phyloP scores from a whole-genome alignment of 2,113 vertebrate species.

The Nibea albiflora region DNA sequence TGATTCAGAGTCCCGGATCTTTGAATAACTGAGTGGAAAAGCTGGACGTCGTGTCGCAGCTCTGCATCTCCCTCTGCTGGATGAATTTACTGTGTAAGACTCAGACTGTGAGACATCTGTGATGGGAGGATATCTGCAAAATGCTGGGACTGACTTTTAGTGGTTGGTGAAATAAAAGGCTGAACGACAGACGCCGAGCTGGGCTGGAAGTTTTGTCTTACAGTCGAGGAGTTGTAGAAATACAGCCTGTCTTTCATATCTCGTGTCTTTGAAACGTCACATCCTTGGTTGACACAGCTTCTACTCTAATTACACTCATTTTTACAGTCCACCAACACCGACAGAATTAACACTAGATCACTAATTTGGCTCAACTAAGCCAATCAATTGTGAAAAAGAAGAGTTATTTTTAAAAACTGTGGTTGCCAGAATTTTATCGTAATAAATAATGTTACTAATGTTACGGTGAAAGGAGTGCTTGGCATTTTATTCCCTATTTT shows the following conservation, averaged over 20 bases:
- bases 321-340: background rate
- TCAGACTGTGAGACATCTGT: too few species aligned
- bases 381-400: background rate
- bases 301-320: background rate
- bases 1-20: background rate
- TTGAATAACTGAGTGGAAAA: background rate
- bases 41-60: background rate
- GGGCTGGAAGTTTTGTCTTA: too few species aligned
- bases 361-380: background rate
- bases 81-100: too few species aligned
- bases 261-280: background rate
- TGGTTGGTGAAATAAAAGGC: too few species aligned
- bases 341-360: background rate
- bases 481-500: too few species aligned
- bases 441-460: too few species aligned
- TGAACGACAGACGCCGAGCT: too few species aligned
- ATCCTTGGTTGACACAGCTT: background rate
- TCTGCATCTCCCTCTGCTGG: conserved; percentile 47
- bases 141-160: background rate
- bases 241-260: too few species aligned
- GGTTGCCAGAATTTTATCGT: too few species aligned
- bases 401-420: too few species aligned
- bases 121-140: background rate
- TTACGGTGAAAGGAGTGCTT: too few species aligned
- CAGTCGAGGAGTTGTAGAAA: too few species aligned